phyloP scores from a whole-genome alignment of 2,113 vertebrate genomes.

The Heloderma charlesbogerti region DNA sequence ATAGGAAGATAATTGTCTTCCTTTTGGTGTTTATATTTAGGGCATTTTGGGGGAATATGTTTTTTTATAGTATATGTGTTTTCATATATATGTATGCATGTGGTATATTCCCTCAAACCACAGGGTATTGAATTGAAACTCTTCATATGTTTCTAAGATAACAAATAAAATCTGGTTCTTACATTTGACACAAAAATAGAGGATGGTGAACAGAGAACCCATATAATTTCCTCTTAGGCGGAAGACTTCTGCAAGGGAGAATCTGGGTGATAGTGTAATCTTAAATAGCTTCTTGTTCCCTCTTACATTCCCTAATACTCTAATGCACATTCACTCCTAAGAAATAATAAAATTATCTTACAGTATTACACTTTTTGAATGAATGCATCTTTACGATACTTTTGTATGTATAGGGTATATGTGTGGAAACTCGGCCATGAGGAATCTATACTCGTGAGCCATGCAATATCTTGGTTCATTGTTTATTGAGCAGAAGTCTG shows the following conservation, averaged over 20 bases:
- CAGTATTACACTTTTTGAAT: too few relatives aligned
- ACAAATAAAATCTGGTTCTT: constrained; percentile 50
- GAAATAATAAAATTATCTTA: too few relatives aligned
- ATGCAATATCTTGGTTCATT: background rate
- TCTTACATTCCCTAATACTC: constrained; percentile 64
- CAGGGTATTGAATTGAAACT: constrained; percentile 46
- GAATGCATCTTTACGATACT: background rate
- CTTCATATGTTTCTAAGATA: constrained; percentile 39
- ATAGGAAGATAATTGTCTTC: background rate
- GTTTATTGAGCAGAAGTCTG: background rate
- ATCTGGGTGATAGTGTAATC: constrained; percentile 32
- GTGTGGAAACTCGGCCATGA: background rate
- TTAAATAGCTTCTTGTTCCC: constrained; percentile 60
- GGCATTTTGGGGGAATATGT: background rate
- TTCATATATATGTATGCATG: background rate
- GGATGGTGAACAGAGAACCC: constrained; percentile 55
- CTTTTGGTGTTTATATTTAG: background rate
- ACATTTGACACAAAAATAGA: constrained; percentile 55
- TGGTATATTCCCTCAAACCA: background rate
- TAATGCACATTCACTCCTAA: constrained; percentile 17
- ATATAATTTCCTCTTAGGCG: constrained; percentile 51
- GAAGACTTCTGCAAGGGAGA: constrained; percentile 48
- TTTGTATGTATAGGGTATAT: background rate
- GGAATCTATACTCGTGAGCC: background rate
- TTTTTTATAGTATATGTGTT: background rate